A percentile compares a stretch with the other conserved stretches of the same genome.
Conservation (phyloP, 2,888 invertebrate genomes). For the Parascotia fuliginaria region DNA sequence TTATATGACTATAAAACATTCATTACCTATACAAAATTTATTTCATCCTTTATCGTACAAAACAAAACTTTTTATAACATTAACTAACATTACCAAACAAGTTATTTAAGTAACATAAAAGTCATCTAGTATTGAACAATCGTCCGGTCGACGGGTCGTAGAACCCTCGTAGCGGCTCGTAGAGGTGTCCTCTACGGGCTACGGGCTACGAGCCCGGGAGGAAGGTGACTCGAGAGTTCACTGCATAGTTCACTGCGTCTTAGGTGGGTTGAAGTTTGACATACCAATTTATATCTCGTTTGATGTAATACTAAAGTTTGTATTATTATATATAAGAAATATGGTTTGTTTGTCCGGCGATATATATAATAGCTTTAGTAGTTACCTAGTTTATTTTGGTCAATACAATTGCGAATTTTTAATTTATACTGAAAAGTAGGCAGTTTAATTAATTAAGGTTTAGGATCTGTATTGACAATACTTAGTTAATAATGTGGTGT, state of each 20-base stretch:
- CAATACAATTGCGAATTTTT: too few relatives aligned
- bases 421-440: too few relatives aligned
- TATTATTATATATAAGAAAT: background rate
- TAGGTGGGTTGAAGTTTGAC: background rate
- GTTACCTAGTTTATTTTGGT: too few relatives aligned
- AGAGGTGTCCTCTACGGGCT: constrained; percentile 39
- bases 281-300: background rate
- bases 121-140: background rate
- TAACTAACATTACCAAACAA: background rate
- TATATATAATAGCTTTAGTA: background rate
- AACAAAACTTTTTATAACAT: background rate
- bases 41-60: too few relatives aligned
- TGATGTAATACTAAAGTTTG: background rate
- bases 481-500: too few relatives aligned
- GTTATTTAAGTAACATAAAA: background rate
- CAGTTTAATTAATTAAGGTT: too few relatives aligned
- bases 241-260: constrained; percentile 20
- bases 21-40: too few relatives aligned
- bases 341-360: background rate
- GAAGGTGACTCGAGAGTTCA: constrained; percentile 35
- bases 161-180: constrained; percentile 35
- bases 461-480: too few relatives aligned
- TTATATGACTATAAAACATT: too few relatives aligned
- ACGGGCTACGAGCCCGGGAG: constrained; percentile 26
- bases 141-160: constrained; percentile 38